Percentiles rank a stretch among this genome's conserved stretches.
Evolutionary conservation across 2,888 invertebrate genomes (phyloP).

Genomic region (Mantis religiosa): DNA sequence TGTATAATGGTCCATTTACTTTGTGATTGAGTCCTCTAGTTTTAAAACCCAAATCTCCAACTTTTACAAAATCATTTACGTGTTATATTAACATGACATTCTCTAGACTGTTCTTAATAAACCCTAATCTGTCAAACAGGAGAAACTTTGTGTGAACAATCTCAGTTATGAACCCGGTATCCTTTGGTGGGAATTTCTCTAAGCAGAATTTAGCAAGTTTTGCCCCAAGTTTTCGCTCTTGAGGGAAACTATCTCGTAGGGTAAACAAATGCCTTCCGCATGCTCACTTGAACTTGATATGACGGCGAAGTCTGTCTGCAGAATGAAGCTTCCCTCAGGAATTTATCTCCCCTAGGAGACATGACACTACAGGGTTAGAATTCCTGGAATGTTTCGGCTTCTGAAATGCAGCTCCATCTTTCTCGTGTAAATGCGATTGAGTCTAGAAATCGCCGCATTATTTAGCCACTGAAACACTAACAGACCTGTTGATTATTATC

Average conservation of each 20-base stretch:
- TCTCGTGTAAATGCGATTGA: background rate
- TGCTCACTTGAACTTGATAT: background rate
- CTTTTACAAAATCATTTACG: too few relatives aligned
- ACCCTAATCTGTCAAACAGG: too few relatives aligned
- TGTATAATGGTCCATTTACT: too few relatives aligned
- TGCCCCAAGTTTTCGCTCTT: background rate
- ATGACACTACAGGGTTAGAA: background rate
- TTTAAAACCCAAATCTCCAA: too few relatives aligned
- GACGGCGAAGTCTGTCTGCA: background rate
- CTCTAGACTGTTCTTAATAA: too few relatives aligned
- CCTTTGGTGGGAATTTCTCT: too few relatives aligned
- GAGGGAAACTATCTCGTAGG: background rate
- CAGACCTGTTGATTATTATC: too few relatives aligned
- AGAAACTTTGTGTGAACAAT: too few relatives aligned
- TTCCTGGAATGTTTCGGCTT: slow-evolving; percentile 12
- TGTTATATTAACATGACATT: too few relatives aligned
- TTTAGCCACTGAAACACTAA: background rate
- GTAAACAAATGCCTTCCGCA: background rate
- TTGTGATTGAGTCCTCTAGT: too few relatives aligned
- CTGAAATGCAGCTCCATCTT: background rate
- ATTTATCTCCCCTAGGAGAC: slow-evolving; percentile 4
- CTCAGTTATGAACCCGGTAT: too few relatives aligned
- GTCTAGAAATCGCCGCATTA: background rate
- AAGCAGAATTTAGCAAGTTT: too few relatives aligned
- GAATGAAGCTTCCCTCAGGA: slow-evolving; percentile 21